Evolutionary conservation across 2,113 vertebrate species (phyloP).

Genomic region (Hypanus sabinus): DNA sequence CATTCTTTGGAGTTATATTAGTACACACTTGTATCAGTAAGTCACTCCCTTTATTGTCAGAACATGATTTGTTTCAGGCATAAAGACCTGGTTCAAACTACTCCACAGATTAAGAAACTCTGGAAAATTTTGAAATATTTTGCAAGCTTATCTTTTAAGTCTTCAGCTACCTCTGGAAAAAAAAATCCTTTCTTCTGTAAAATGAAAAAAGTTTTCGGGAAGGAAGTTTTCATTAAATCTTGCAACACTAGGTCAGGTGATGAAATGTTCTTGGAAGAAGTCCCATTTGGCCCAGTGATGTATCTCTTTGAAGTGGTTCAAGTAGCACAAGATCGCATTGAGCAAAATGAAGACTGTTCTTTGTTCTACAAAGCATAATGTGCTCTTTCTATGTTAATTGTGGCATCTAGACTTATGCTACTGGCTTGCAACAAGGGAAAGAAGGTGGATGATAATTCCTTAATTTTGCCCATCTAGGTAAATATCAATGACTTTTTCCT

Average conservation of each 20-base stretch:
- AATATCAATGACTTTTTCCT: background rate
- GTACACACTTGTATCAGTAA: background rate
- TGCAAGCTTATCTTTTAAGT: background rate
- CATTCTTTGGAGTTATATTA: background rate
- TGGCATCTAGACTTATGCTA: background rate
- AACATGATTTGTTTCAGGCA: background rate
- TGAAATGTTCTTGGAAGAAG: constrained; percentile 1
- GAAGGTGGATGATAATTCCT: background rate
- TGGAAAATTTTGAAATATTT: background rate
- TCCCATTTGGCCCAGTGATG: background rate
- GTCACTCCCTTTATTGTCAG: background rate
- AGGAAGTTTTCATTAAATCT: background rate
- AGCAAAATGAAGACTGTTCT: background rate
- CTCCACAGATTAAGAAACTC: background rate
- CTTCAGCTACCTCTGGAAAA: background rate
- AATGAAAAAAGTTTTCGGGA: background rate
- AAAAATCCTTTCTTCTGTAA: background rate
- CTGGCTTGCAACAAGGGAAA: background rate
- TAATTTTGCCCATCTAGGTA: background rate
- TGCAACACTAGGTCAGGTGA: background rate
- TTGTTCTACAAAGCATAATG: background rate
- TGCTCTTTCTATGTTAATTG: background rate
- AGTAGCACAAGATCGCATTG: background rate
- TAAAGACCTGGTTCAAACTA: background rate
- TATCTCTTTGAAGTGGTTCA: background rate